These are phyloP conservation scores for Sinocyclocheilus anophthalmus DNA, from an alignment of 2,113 vertebrate genomes.

Conservation along the genomic window DNA sequence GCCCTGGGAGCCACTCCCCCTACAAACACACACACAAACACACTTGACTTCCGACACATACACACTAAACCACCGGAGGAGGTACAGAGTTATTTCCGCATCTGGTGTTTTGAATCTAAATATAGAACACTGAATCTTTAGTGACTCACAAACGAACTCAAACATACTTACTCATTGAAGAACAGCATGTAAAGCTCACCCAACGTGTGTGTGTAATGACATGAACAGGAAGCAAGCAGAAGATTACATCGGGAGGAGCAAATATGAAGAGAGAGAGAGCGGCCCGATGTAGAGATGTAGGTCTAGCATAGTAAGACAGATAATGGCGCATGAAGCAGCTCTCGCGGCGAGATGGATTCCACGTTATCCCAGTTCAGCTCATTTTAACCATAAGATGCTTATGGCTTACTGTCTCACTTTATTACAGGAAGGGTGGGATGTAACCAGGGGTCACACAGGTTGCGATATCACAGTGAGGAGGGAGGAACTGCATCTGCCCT, in stretches of 20 bases:
- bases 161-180: background rate
- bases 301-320: constrained; percentile 34
- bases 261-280: constrained; percentile 20
- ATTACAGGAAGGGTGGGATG: constrained; percentile 29
- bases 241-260: background rate
- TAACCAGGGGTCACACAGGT: constrained; percentile 1
- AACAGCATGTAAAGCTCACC: background rate
- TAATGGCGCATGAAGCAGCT: constrained; percentile 47
- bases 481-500: background rate
- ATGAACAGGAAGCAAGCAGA: constrained; percentile 32
- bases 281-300: background rate
- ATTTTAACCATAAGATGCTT: constrained; percentile 56
- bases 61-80: constrained; percentile 10
- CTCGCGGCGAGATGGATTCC: constrained; percentile 36
- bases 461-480: constrained; percentile 26
- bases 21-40: background rate
- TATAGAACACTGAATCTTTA: constrained; percentile 35
- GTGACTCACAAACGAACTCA: background rate
- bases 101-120: constrained; percentile 46
- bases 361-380: constrained; percentile 53
- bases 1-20: constrained; percentile 29
- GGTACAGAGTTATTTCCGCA: constrained; percentile 40
- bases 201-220: background rate
- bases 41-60: constrained; percentile 23
- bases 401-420: constrained; percentile 32